phyloP scores from a whole-genome alignment of 2,797 vertebrate species.

The Crocidura indochinensis region DNA sequence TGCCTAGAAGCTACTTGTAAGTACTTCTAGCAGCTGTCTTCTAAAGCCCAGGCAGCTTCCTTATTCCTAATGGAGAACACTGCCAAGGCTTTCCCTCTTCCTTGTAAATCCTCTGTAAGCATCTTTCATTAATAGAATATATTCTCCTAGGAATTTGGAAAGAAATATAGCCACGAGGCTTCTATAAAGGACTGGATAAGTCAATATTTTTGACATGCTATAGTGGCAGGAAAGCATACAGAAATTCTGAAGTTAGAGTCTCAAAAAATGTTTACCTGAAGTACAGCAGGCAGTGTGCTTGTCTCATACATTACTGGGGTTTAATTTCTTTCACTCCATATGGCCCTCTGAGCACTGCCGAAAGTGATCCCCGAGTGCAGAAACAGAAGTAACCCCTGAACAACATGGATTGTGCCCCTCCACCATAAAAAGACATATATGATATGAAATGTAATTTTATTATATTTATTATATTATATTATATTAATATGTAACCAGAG shows the following conservation, averaged over 20 bases:
- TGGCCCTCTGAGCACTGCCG: no score
- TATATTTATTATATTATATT: no score
- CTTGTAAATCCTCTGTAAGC: not conserved
- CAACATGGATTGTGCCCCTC: no score
- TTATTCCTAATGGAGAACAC: not conserved
- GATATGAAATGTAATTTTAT: no score
- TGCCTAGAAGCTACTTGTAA: not conserved
- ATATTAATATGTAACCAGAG: no score
- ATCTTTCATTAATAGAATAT: not conserved
- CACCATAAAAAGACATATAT: no score
- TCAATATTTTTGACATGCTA: conserved; percentile 31
- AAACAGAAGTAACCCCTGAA: no score
- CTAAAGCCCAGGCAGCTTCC: not conserved
- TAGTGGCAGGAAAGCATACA: not conserved
- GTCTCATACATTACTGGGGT: no score
- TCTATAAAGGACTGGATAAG: not conserved
- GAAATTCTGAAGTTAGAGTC: not conserved
- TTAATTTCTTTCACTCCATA: no score
- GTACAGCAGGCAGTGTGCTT: no score
- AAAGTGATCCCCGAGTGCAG: no score
- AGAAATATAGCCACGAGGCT: not conserved
- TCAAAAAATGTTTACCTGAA: conserved; percentile 11
- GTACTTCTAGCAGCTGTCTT: not conserved
- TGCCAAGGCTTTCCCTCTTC: not conserved
- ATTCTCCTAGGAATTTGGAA: not conserved